Evolutionary conservation across 2,113 vertebrate species (phyloP).

Genomic region (Rallus limicola): DNA sequence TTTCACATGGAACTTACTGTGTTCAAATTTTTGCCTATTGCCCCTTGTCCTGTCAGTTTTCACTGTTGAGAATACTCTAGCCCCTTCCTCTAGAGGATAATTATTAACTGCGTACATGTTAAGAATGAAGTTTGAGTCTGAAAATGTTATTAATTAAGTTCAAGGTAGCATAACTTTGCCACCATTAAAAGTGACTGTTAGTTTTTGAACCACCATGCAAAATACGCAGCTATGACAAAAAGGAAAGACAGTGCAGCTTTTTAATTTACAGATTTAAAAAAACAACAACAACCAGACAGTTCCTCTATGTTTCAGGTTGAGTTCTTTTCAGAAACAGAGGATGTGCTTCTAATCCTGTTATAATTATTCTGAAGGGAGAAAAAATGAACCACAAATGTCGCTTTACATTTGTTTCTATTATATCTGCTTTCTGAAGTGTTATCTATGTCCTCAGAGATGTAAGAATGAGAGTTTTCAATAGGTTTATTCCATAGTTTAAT

Average conservation of each 20-base stretch:
- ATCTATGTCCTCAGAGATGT: neutral
- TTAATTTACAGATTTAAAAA: neutral
- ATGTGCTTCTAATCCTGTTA: neutral
- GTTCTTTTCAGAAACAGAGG: neutral
- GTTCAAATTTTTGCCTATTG: too few relatives aligned
- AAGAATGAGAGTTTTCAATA: neutral
- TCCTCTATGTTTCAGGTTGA: neutral
- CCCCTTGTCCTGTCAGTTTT: too few relatives aligned
- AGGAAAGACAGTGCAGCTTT: neutral
- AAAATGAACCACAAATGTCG: neutral
- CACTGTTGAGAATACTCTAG: too few relatives aligned
- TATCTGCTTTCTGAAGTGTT: neutral
- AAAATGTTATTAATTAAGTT: neutral
- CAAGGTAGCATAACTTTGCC: neutral
- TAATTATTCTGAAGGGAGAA: neutral
- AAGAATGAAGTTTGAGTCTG: neutral
- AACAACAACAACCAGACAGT: neutral
- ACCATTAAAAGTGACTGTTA: neutral
- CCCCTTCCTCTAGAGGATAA: too few relatives aligned
- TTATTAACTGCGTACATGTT: neutral
- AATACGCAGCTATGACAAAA: neutral
- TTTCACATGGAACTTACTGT: too few relatives aligned
- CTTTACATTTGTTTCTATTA: neutral
- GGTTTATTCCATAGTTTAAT: neutral
- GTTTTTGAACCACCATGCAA: neutral